Base-by-base conservation (phyloP, 2,888 invertebrate genomes). In the Caenorhabditis wallacei region DNA sequence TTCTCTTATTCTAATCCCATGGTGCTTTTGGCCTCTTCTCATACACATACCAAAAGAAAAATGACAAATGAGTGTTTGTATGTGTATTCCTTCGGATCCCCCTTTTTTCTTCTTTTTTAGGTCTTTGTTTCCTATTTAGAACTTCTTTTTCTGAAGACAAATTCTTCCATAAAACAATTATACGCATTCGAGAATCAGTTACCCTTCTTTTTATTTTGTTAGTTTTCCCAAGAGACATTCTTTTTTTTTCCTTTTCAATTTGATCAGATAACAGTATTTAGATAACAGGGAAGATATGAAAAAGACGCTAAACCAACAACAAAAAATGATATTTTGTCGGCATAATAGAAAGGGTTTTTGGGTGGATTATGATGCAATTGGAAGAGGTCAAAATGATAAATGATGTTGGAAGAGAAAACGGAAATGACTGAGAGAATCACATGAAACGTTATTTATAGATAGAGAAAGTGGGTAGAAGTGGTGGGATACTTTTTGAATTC, bases 21-120 rank as follows among this genome's bases (percentile, higher is more conserved):
- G 68, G 69, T 68, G 54, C 70, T 68, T 51, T 48, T 66, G 22
- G 64, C 53, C 22, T 24, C n/a, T n/a, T n/a, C n/a, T n/a, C 24
- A 18, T 35, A 40, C 61, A 26, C 61, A 24, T 18, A 30, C 46
- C 61, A 26, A 20, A 24, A 57, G 71, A 71, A 71, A 79, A 71
- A 79, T 71, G 79, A 71, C 70, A 79, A 78, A 78, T 64, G 70
- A 64, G 71, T 64, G 43, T n/a, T n/a, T 57, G 79, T 68, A 46
- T 79, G 56, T 79, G 20, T 64, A 57, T 57, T 37, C 57, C n/a
- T 48, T 61, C 46, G n/a, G 40, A 57, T 16, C 43, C 18, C 40
- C 20, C 40, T 24, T 59, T 43, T 43, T 56, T 26, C 56, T 35
- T 30, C n/a, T 46, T 54, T 70, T 46, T 26, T 20, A 37, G 57